Percentiles rank a stretch among this genome's conserved stretches.
phyloP scores from a whole-genome alignment of 1,140 invertebrate species.

The Diorhabda elongata region DNA sequence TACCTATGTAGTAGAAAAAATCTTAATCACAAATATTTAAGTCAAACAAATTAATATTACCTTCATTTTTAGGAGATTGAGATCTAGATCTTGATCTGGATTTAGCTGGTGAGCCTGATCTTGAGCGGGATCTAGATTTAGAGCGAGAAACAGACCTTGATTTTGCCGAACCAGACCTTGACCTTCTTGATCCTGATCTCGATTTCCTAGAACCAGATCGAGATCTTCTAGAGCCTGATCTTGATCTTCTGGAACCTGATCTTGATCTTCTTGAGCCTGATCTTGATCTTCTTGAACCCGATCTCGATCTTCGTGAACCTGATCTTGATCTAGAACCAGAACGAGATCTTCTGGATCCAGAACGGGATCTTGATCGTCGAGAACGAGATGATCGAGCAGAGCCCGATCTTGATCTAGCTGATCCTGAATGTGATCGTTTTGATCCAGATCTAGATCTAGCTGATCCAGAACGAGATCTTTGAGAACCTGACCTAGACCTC shows the following conservation, averaged over 20 bases:
- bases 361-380: constrained; percentile 27
- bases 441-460: constrained; percentile 47
- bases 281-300: constrained; percentile 43
- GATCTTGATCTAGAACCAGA: constrained; percentile 31
- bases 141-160: constrained; percentile 23
- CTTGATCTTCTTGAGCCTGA: constrained; percentile 18
- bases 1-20: constrained; percentile 16
- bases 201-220: constrained; percentile 25
- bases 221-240: constrained; percentile 21
- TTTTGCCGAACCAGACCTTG: constrained; percentile 26
- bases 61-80: not conserved
- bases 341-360: constrained; percentile 9
- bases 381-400: constrained; percentile 27
- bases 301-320: constrained; percentile 26
- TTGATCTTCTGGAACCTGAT: constrained; percentile 21
- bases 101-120: constrained; percentile 10
- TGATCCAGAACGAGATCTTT: constrained; percentile 44
- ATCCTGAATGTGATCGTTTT: constrained; percentile 26
- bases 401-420: constrained; percentile 28
- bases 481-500: constrained; percentile 15
- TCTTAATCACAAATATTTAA: not conserved
- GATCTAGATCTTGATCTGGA: constrained; percentile 22
- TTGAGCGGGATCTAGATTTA: constrained; percentile 14
- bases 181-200: constrained; percentile 30
- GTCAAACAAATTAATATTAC: constrained; percentile 19